A percentile compares a stretch with the other conserved stretches of the same genome.
These are phyloP conservation scores for Bergia puertoricense DNA, from an alignment of 92 coral and sea anemone genomes.

Conservation along the genomic window DNA sequence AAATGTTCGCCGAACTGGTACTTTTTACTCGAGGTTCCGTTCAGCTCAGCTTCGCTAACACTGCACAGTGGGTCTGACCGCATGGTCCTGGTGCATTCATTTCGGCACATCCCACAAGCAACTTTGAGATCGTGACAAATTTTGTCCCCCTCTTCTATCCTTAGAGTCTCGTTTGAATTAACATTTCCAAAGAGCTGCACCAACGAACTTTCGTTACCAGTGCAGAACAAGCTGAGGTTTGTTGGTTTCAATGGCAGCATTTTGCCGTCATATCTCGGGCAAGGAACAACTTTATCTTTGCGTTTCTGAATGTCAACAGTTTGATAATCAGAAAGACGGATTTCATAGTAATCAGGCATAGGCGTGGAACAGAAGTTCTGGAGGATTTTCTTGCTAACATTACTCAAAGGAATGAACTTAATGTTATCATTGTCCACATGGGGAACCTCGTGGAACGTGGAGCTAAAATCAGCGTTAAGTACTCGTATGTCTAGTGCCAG, in stretches of 20 bases:
- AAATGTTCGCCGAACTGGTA: conserved; percentile 73
- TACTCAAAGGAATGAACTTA: conserved; percentile 18
- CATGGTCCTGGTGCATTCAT: conserved; percentile 49
- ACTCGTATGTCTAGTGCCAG: conserved; percentile 58
- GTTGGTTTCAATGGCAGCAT: not conserved
- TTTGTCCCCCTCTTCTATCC: conserved; percentile 55
- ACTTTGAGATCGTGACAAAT: conserved; percentile 48
- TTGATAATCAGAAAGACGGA: conserved; percentile 38
- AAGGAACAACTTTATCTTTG: conserved; percentile 25
- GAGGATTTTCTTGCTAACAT: conserved; percentile 8
- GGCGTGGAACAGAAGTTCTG: conserved; percentile 61
- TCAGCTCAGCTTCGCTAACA: conserved; percentile 37
- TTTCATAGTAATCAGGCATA: conserved; percentile 63
- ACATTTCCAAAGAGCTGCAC: conserved; percentile 65
- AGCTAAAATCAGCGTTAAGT: conserved; percentile 60
- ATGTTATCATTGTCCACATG: conserved; percentile 62
- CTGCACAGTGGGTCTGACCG: conserved; percentile 55
- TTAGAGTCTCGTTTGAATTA: conserved; percentile 27
- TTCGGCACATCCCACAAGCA: conserved; percentile 60
- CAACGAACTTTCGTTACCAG: conserved; percentile 61
- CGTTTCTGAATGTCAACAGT: conserved; percentile 54
- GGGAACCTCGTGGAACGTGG: conserved; percentile 65
- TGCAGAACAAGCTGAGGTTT: conserved; percentile 46
- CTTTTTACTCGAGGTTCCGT: conserved; percentile 14
- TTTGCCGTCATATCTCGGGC: conserved; percentile 61